Evolutionary conservation across 2,113 vertebrate species (phyloP).

Genomic region (Carettochelys insculpta): DNA sequence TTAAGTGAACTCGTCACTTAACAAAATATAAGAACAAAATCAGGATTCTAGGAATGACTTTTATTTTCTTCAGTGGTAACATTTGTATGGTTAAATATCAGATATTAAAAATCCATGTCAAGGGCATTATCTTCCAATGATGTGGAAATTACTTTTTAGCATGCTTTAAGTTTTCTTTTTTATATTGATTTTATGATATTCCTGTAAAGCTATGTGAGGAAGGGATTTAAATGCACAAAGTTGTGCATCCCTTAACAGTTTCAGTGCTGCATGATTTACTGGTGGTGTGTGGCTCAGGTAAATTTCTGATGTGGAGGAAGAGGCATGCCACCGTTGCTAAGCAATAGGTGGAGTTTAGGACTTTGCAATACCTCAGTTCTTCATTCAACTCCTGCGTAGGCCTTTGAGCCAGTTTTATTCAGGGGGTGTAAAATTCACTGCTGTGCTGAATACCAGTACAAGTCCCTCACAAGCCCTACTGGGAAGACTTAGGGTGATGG

Average conservation of each 20-base stretch:
- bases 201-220: background rate
- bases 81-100: background rate
- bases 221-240: accelerated
- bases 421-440: background rate
- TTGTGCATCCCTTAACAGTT: accelerated
- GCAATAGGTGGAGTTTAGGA: background rate
- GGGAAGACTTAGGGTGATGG: background rate
- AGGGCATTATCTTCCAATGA: background rate
- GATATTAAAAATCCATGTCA: background rate
- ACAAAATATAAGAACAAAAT: background rate
- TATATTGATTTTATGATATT: background rate
- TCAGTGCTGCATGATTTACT: background rate
- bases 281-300: background rate
- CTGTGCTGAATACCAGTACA: background rate
- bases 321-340: background rate
- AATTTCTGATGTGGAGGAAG: background rate
- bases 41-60: background rate
- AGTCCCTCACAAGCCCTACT: background rate
- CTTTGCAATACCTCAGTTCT: background rate
- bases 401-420: background rate
- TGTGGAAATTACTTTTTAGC: background rate
- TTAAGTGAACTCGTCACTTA: background rate
- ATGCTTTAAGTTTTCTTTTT: background rate
- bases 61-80: background rate
- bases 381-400: background rate